phyloP scores from a whole-genome alignment of 2,113 vertebrate species.

The Syrrhaptes paradoxus region DNA sequence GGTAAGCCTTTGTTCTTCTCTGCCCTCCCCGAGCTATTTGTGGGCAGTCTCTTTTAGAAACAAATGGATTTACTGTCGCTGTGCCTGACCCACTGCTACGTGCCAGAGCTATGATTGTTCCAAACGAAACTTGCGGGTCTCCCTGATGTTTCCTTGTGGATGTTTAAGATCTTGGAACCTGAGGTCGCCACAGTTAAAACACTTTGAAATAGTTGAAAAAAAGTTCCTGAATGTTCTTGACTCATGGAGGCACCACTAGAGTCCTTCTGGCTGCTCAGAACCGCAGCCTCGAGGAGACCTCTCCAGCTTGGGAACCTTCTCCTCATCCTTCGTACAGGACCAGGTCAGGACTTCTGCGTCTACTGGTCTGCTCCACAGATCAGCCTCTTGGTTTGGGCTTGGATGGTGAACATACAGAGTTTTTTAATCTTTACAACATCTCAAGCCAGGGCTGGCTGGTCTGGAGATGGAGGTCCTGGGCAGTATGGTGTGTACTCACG shows the following conservation, averaged over 20 bases:
- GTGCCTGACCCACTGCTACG: accelerated
- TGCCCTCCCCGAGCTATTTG: neutral
- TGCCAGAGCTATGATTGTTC: neutral
- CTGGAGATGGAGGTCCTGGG: neutral
- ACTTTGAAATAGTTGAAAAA: neutral
- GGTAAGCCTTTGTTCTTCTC: neutral
- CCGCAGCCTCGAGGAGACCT: neutral
- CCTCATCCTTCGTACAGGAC: neutral
- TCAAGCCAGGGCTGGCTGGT: neutral
- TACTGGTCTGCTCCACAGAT: neutral
- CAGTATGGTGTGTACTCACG: neutral
- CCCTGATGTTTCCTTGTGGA: neutral
- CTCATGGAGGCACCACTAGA: neutral
- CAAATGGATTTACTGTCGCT: neutral
- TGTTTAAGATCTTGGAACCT: neutral
- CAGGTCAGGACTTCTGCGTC: neutral
- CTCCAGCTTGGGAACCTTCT: neutral
- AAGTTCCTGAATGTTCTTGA: neutral
- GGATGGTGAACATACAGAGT: neutral
- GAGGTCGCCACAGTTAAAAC: neutral
- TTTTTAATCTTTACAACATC: neutral
- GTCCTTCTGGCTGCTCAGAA: neutral
- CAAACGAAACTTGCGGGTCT: neutral
- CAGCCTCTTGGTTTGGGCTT: neutral
- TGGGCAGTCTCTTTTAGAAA: neutral